Evolutionary conservation across 2,113 vertebrate genomes (phyloP), one percentile per base, ranked within the genome.

Genomic region (Epinephelus cyanopodus): DNA sequence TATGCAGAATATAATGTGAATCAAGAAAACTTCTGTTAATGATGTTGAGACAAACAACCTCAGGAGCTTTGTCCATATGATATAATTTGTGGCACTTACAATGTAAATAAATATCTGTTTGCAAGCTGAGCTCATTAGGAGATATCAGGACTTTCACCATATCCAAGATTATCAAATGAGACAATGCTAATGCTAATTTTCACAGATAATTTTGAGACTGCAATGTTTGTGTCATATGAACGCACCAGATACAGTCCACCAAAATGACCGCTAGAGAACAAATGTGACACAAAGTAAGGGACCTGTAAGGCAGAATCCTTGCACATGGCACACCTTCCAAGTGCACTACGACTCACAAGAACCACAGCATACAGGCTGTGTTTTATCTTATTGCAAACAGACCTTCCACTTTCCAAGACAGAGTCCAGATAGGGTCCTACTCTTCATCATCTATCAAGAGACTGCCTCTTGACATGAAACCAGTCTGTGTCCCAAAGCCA

Each of bases 221-320:
- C 21, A 70, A 77, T 37, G 10, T 70, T 37, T 52, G 29, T 72
- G 23, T 53, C 45, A 80, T 70, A 72, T 60, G 27, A 29, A 65
- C 60, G 45, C 29, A 37, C 50, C n/a, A 50, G 14, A 58, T 57
- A 29, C 66, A 70, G 64, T 57, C 76, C 27, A 57, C 47, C 47
- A n/a, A 74, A 68, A 63, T 50, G 12, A 29, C 54, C 53, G 39
- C n/a, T 10, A 27, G 21, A 33, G 23, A 85, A 42, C 29, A 81
- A 77, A 77, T 63, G 37, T 63, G 56, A 79, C 56, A 47, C 29
- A 54, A 21, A 27, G 23, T 11, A 58, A 2, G 50, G 23, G 15
- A 68, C 74, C 50, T 69, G n/a, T 48, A 18, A 39, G 70, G 29
- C 45, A 60, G 42, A 39, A 64, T 53, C 63, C 39, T 78, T 66